Evolutionary conservation across 2,888 invertebrate genomes (phyloP), one percentile per base, ranked within the genome.

Genomic region (Phymatocera aterrima): DNA sequence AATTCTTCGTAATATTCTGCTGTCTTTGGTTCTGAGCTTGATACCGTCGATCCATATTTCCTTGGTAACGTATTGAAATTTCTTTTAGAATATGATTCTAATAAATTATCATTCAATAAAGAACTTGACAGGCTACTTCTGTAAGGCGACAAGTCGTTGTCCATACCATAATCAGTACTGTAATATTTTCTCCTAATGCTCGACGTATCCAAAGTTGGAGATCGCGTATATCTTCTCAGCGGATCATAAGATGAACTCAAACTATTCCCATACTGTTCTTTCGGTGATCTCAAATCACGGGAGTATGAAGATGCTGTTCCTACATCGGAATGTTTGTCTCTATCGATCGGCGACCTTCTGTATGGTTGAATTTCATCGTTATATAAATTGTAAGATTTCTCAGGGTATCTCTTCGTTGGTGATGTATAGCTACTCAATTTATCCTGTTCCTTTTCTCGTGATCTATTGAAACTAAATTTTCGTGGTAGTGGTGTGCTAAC

Each of bases 401-500:
- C 88, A 0, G 85, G 81, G 28, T 83, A 82, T 80, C 83, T 83
- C 31, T 83, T 81, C 15, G 37, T 74, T 8, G 74, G 28, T 74
- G 72, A 70, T 61, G 12, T 40, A 48, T 46, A 74, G 74, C 31
- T 61, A 46, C 46, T 74, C 46, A 72, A 43, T 43, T 61, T 72
- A 15, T 78, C 84, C 65, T 82, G 82, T 12, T 85, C 83, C 18
- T 79, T 81, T 2, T 87, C 87, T 5, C 84, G 80, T 0, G 85
- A 80, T n/a, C 85, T 87, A 78, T 88, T 87, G 72, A 89, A 88
- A 75, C 91, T 90, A 80, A 88, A 91, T 79, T 91, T 91, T 77
- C 91, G 86, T 12, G 92, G 91, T 37, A 92, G 80, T 1, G 91
- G 92, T 31, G 89, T 86, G 51, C 85, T 85, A 1, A 83, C 81